phyloP scores from a whole-genome alignment of 2,113 vertebrate genomes.

The Mastomys coucha region DNA sequence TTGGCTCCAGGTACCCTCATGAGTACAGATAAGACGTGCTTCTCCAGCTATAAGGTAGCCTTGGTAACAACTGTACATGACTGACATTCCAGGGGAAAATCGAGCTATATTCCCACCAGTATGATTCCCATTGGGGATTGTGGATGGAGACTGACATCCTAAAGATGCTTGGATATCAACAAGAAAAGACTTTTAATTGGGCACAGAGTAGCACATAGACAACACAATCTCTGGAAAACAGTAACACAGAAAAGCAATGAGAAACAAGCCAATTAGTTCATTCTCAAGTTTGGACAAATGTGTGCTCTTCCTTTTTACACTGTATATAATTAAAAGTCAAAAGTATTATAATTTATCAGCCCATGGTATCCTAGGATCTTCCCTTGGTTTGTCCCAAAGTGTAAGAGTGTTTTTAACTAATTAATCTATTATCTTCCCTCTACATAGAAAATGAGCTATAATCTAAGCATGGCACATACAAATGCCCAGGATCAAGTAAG shows the following conservation, averaged over 20 bases:
- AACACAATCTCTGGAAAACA: background rate
- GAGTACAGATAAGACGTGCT: constrained; percentile 69
- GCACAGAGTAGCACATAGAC: background rate
- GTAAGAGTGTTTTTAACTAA: background rate
- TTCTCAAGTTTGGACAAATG: background rate
- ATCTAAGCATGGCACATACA: background rate
- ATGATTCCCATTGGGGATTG: constrained; percentile 77
- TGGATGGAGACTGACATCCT: constrained; percentile 73
- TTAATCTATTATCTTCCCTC: background rate
- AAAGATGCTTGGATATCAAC: constrained; percentile 52
- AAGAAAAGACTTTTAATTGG: constrained; percentile 57
- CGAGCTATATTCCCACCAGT: background rate
- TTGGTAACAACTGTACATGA: constrained; percentile 81
- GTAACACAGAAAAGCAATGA: background rate
- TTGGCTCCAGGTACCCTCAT: constrained; percentile 79
- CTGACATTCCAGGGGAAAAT: constrained; percentile 75
- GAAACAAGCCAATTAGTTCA: background rate
- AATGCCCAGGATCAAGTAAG: background rate
- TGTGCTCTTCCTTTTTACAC: background rate
- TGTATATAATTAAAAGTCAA: background rate
- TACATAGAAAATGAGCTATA: background rate
- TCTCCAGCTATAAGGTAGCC: constrained; percentile 81
- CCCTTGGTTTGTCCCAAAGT: background rate
- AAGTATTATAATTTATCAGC: background rate
- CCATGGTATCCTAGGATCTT: background rate